Evolutionary conservation across 2,113 vertebrate genomes (phyloP), one percentile per base, ranked within the genome.

Genomic region (Scortum barcoo): DNA sequence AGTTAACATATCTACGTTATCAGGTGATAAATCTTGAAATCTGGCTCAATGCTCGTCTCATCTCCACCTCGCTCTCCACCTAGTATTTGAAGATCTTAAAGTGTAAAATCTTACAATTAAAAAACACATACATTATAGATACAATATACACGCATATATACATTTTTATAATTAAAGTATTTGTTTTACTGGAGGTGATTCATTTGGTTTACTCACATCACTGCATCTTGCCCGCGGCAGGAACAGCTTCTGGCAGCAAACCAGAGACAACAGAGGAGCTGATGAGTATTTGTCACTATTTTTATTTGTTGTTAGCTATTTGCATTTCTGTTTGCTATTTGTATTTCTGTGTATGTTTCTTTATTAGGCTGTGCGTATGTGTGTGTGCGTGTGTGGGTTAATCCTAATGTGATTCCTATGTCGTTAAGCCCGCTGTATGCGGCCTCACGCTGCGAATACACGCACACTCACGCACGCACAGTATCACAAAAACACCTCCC

Each of bases 361-460:
- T 67, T 24, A 10, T 44, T 20, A 42, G 33, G 36, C 36, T 57
- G 1, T n/a, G 36, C 65, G 46, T 51, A 36, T 36, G 44, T 40
- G 44, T 19, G 60, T 62, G 28, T 30, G 38, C 62, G 68, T 46
- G 58, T 65, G 67, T 46, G 58, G 60, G 67, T 82, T 56, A 70
- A 81, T 81, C 72, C 67, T 76, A 79, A 84, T 81, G 74, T 22
- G 24, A 33, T 20, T 85, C 82, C 57, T 84, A 65, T 63, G 71
- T n/a, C n/a, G n/a, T n/a, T n/a, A n/a, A n/a, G n/a, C n/a, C n/a
- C n/a, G 56, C 75, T 71, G 65, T 51, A 44, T 62, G 72, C 24
- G 1, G 44, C 51, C 62, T 51, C 81, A 80, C 62, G 85, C 82
- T 87, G 80, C 14, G 71, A 89, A 73, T 13, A 67, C 67, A 75